Evolutionary conservation across 2,888 invertebrate species (phyloP).

Genomic region (Cataglyphis cursor): DNA sequence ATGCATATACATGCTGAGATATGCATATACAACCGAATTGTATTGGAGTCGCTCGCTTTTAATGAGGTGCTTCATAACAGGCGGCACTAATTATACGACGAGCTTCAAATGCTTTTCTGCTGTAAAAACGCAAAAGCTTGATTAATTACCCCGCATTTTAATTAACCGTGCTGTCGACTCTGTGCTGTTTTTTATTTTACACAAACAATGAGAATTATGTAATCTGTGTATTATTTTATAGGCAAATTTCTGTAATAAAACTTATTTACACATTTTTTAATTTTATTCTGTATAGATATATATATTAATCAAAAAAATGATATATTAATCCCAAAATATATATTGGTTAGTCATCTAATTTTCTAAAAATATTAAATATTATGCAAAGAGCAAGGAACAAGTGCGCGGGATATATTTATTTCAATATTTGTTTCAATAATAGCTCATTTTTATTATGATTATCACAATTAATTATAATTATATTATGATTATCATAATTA

Average conservation of each 20-base stretch:
- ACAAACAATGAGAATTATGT: neutral
- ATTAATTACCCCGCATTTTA: conserved; percentile 3
- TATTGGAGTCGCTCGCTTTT: conserved; percentile 59
- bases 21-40: conserved; percentile 13
- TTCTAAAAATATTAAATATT: conserved; percentile 4
- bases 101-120: conserved; percentile 16
- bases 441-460: neutral
- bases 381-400: neutral
- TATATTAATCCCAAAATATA: neutral
- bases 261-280: conserved; percentile 11
- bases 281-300: neutral
- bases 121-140: neutral
- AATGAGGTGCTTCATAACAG: conserved; percentile 80
- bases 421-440: conserved; percentile 20
- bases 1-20: conserved; percentile 4
- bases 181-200: neutral
- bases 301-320: neutral
- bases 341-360: neutral
- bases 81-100: conserved; percentile 79
- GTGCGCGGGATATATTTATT: conserved; percentile 11
- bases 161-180: neutral
- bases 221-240: neutral
- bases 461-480: neutral
- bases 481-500: conserved; percentile 11
- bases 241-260: neutral